phyloP scores from a whole-genome alignment of 2,113 vertebrate species.

The Zeus faber region DNA sequence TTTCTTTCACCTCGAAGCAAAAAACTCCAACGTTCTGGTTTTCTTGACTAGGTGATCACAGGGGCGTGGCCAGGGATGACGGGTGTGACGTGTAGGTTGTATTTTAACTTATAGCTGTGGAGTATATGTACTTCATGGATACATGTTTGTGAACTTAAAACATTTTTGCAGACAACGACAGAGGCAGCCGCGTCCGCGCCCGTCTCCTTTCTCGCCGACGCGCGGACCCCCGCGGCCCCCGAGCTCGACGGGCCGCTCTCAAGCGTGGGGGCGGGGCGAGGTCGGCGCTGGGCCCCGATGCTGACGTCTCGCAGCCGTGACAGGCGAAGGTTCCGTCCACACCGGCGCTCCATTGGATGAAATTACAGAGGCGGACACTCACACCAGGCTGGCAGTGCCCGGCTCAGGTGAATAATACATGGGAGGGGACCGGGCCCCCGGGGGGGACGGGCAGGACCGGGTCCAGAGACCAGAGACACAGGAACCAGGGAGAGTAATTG shows the following conservation, averaged over 20 bases:
- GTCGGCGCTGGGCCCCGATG: too few species aligned
- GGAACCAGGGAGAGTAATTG: slow-evolving; percentile 15
- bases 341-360: slow-evolving; percentile 70
- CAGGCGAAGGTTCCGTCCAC: slow-evolving; percentile 57
- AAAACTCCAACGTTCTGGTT: too few species aligned
- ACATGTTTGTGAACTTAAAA: too few species aligned
- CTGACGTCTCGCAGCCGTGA: slow-evolving; percentile 31
- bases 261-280: neutral
- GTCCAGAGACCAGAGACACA: neutral
- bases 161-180: too few species aligned
- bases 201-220: neutral
- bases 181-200: neutral
- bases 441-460: neutral
- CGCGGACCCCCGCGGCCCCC: too few species aligned
- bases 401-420: slow-evolving; percentile 75
- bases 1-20: too few species aligned
- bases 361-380: slow-evolving; percentile 74
- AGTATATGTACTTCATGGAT: too few species aligned
- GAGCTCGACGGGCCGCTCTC: neutral
- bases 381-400: slow-evolving; percentile 72
- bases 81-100: too few species aligned
- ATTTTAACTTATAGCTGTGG: too few species aligned
- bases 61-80: too few species aligned
- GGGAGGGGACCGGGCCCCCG: slow-evolving; percentile 10
- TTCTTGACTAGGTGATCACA: too few species aligned